Base-by-base conservation (phyloP, 2,797 vertebrate genomes). In the Eulemur rubriventer region DNA sequence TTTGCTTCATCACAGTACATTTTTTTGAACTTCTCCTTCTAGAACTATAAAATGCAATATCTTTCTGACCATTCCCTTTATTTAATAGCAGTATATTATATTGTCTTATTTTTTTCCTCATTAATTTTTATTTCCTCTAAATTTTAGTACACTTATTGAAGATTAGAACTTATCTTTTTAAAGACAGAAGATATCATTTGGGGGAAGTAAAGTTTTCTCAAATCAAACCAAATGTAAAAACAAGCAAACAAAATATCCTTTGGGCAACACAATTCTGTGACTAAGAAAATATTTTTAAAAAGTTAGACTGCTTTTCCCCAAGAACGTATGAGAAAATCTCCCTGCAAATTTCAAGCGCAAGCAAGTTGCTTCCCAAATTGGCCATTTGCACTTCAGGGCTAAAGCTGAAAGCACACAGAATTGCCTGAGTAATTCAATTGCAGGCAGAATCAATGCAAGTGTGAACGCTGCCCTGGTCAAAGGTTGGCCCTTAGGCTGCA, bases 401-500 rank as follows among this genome's bases (percentile, higher is more conserved):
- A 82, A 83, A 91, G 73, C 96, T 93, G 72, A 96, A 94, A 95
- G 87, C 33, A n/a, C 63, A 22, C 18, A 28, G 89, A 90, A 95
- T 86, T 83, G 96, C 78, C 84, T 81, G 84, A 92, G 94, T 97
- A 98, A 97, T 97, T 97, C 90, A 48, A 94, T 97, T 91, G 94
- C 59, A 85, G 43, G 59, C 52, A 76, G 93, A 97, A 97, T 97
- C 93, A 6, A 96, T 97, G 92, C 35, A 20, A 70, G 87, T 88
- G 85, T 52, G 85, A 95, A 94, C 0, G 30, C 57, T 79, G 57
- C 89, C 92, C 87, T 95, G 97, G 97, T 98, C 97, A 96, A 97
- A 97, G 96, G 96, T 92, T 96, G 96, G 90, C 94, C 97, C 96
- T 96, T 61, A 94, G 96, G 97, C 97, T 95, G 73, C 50, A 76